Evolutionary conservation across 2,113 vertebrate genomes (phyloP).

Genomic region (Stomatorhinus ivindoensis): DNA sequence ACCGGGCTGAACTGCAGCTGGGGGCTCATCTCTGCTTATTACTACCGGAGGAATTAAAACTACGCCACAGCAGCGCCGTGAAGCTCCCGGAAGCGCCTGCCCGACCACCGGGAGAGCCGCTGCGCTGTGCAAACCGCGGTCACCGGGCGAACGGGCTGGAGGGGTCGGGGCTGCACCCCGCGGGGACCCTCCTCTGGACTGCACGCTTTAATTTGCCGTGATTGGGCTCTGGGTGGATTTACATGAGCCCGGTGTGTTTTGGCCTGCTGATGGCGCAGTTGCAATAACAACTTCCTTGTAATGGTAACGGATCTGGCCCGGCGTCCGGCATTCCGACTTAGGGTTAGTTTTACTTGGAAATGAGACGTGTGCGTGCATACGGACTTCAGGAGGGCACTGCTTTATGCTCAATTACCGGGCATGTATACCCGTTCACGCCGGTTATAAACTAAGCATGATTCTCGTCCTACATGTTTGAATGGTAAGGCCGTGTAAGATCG

Average conservation of each 20-base stretch:
- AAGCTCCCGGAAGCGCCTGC: neutral
- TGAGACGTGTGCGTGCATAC: neutral
- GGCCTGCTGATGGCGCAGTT: neutral
- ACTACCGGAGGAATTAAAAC: neutral
- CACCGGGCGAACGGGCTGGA: neutral
- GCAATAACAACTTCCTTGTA: neutral
- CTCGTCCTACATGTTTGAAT: neutral
- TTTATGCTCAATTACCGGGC: neutral
- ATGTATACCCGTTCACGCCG: neutral
- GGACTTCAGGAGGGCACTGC: neutral
- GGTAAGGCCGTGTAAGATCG: neutral
- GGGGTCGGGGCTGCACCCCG: neutral
- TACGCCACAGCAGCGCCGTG: neutral
- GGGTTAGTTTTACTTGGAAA: neutral
- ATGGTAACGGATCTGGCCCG: neutral
- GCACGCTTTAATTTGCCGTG: neutral
- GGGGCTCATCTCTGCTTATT: neutral
- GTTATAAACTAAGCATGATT: neutral
- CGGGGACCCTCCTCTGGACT: neutral
- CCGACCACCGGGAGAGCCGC: no score
- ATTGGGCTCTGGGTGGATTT: neutral
- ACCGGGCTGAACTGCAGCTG: neutral
- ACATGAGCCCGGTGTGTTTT: neutral
- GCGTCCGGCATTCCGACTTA: neutral
- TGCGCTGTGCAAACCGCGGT: neutral